phyloP scores from a whole-genome alignment of 2,113 vertebrate species.

The Cinclus cinclus region DNA sequence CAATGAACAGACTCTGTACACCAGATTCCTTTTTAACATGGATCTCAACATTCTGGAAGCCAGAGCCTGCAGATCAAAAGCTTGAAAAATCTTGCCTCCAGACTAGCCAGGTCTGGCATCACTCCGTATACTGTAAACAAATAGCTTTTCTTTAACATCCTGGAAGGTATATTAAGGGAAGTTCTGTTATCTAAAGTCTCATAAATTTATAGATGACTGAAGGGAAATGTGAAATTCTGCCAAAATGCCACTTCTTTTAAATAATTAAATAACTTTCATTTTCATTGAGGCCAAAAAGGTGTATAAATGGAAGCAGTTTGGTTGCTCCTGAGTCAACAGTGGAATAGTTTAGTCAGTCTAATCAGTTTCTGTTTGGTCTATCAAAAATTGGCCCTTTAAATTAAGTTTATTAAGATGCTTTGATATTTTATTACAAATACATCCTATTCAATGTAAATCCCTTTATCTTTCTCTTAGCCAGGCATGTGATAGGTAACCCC shows the following conservation, averaged over 20 bases:
- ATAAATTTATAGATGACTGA: neutral
- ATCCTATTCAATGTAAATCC: neutral
- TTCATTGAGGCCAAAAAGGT: neutral
- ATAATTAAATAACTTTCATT: slow-evolving; percentile 17
- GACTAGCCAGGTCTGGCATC: neutral
- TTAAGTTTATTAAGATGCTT: neutral
- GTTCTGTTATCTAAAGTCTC: neutral
- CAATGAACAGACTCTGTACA: neutral
- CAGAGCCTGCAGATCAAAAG: slow-evolving; percentile 40
- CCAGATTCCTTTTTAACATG: neutral
- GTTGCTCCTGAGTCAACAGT: neutral
- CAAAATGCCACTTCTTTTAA: neutral
- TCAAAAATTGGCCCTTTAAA: neutral
- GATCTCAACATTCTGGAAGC: neutral
- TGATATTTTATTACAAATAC: neutral
- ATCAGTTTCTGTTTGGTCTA: neutral
- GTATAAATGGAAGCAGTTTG: neutral
- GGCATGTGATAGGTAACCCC: neutral
- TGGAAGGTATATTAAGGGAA: neutral
- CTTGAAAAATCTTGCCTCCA: slow-evolving; percentile 12
- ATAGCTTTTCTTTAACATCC: neutral
- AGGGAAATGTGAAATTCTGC: neutral
- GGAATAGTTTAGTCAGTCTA: neutral
- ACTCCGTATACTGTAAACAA: neutral
- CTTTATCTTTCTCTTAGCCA: neutral